Evolutionary conservation across 1,140 invertebrate species (phyloP).

Genomic region (Bombyx mandarina): DNA sequence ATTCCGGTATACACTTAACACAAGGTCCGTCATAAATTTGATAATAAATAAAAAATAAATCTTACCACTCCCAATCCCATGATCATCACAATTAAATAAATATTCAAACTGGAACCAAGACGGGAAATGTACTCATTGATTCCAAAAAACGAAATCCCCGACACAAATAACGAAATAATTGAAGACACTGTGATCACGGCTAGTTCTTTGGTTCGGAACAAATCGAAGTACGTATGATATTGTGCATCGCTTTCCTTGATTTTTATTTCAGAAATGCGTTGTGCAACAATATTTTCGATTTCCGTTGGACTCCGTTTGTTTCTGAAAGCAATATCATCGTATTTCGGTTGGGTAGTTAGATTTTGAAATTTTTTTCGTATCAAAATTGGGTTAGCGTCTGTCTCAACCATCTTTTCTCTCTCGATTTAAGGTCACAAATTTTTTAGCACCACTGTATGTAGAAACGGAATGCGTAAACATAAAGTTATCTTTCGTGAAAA

Average conservation of each 20-base stretch:
- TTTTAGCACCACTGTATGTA: too few species aligned
- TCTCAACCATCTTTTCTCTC: too few species aligned
- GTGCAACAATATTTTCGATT: background rate
- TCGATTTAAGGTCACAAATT: too few species aligned
- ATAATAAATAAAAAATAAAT: background rate
- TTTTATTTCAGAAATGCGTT: background rate
- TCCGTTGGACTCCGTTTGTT: too few species aligned
- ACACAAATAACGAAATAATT: slow-evolving; percentile 18
- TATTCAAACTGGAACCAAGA: slow-evolving; percentile 18
- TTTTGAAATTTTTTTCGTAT: too few species aligned
- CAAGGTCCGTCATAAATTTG: too few species aligned
- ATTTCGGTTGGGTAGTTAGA: too few species aligned
- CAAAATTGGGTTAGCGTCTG: too few species aligned
- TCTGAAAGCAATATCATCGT: too few species aligned
- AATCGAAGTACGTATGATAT: slow-evolving; percentile 20
- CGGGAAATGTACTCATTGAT: slow-evolving; percentile 33
- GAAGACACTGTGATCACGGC: slow-evolving; percentile 16
- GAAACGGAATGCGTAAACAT: too few species aligned
- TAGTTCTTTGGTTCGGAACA: slow-evolving; percentile 26
- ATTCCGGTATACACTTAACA: too few species aligned
- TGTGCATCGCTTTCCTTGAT: background rate
- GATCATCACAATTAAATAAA: slow-evolving; percentile 1
- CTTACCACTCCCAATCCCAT: background rate
- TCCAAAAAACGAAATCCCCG: slow-evolving; percentile 27
- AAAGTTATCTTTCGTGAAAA: too few species aligned